These are phyloP conservation scores for Channa maculata DNA, from an alignment of 2,113 vertebrate genomes.

Conservation along the genomic window DNA sequence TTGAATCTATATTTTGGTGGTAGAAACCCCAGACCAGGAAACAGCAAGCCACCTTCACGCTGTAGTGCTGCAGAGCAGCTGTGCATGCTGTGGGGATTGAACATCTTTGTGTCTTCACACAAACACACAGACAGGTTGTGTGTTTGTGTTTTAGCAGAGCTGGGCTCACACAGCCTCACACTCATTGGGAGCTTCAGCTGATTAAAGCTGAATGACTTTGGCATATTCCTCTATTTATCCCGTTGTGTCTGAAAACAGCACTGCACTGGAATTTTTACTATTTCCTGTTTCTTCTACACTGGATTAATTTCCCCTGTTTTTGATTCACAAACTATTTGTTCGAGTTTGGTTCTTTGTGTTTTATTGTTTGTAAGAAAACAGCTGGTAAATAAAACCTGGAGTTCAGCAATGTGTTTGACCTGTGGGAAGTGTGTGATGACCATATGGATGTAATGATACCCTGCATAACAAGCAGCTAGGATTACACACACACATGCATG, in stretches of 20 bases:
- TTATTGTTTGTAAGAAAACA: not conserved
- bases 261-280: not conserved
- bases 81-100: too few species aligned
- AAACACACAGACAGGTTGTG: too few species aligned
- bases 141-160: too few species aligned
- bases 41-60: too few species aligned
- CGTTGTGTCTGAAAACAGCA: too few species aligned
- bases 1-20: too few species aligned
- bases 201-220: not conserved
- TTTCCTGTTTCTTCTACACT: not conserved
- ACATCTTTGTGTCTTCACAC: too few species aligned
- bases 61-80: too few species aligned
- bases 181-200: too few species aligned
- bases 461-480: slow-evolving; percentile 64
- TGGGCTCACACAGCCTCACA: too few species aligned
- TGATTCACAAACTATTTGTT: not conserved
- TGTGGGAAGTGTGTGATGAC: slow-evolving; percentile 12
- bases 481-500: slow-evolving; percentile 61
- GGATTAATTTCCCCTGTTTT: not conserved
- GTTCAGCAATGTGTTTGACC: not conserved
- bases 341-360: not conserved
- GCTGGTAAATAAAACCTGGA: not conserved
- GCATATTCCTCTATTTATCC: not conserved
- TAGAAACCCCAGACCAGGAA: too few species aligned
- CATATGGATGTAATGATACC: slow-evolving; percentile 69